phyloP scores from a whole-genome alignment of 23 tunicate genomes.

The Styela clava region DNA sequence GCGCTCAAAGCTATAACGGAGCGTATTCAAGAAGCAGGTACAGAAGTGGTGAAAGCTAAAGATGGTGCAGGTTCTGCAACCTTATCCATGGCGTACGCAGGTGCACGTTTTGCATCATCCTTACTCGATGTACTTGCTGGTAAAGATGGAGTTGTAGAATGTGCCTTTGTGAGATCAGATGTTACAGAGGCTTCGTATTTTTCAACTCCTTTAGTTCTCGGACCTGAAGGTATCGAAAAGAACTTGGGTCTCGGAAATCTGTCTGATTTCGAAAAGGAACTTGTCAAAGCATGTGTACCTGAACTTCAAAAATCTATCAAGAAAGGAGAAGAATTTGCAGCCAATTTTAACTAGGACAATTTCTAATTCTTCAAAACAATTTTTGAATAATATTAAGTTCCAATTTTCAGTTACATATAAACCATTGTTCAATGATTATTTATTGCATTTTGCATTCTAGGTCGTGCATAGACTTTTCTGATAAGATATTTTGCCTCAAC shows the following conservation, averaged over 20 bases:
- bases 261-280: slow-evolving; percentile 53
- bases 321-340: slow-evolving; percentile 98
- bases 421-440: too few species aligned
- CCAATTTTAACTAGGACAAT: slow-evolving; percentile 14
- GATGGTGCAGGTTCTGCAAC: slow-evolving; percentile 98
- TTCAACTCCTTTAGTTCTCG: slow-evolving; percentile 77
- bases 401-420: background rate
- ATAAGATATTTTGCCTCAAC: background rate
- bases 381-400: background rate
- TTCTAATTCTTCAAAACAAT: too few species aligned
- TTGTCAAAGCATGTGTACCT: slow-evolving; percentile 70
- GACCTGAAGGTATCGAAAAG: slow-evolving; percentile 66
- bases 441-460: too few species aligned
- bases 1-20: slow-evolving; percentile 71
- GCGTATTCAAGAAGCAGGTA: slow-evolving; percentile 98
- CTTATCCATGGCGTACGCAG: slow-evolving; percentile 96
- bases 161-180: slow-evolving; percentile 72
- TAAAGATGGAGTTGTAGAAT: slow-evolving; percentile 76
- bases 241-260: slow-evolving; percentile 89
- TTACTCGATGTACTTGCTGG: slow-evolving; percentile 70
- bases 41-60: slow-evolving; percentile 97
- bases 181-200: slow-evolving; percentile 60
- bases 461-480: too few species aligned
- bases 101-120: slow-evolving; percentile 84
- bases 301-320: slow-evolving; percentile 79